Percentiles rank a stretch among this genome's conserved stretches.
Evolutionary conservation across 1,140 invertebrate genomes (phyloP).

Genomic region (Pectinophora gossypiella): DNA sequence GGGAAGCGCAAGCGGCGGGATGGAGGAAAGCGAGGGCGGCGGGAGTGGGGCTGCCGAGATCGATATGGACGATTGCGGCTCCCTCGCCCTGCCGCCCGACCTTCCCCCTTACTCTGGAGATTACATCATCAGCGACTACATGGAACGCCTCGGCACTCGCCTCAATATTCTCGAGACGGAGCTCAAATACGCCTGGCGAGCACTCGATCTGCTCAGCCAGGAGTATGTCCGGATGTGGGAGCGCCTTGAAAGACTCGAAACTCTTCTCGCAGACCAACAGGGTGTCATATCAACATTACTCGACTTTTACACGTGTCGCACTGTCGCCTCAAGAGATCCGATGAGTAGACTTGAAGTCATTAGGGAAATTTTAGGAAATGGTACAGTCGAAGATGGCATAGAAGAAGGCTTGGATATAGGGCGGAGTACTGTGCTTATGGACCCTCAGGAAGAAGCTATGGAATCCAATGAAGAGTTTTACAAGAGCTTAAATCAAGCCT

Average conservation of each 20-base stretch:
- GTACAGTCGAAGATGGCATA: conserved; percentile 77
- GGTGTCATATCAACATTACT: conserved; percentile 92
- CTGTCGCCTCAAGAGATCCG: conserved; percentile 62
- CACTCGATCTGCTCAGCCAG: conserved; percentile 91
- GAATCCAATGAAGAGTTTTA: conserved; percentile 94
- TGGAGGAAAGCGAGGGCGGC: conserved; percentile 71
- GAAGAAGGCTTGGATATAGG: conserved; percentile 78
- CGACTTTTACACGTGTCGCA: conserved; percentile 81
- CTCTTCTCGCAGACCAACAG: conserved; percentile 91
- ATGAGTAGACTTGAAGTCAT: conserved; percentile 76
- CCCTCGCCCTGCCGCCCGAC: conserved; percentile 61
- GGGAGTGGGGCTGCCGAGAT: conserved; percentile 70
- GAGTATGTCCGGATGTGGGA: conserved; percentile 97
- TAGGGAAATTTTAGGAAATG: conserved; percentile 78
- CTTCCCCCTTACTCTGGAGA: conserved; percentile 73
- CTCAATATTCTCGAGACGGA: conserved; percentile 92
- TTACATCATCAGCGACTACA: conserved; percentile 89
- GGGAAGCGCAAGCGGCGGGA: conserved; percentile 63
- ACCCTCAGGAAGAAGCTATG: conserved; percentile 62
- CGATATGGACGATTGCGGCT: conserved; percentile 70
- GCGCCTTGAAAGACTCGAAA: conserved; percentile 92
- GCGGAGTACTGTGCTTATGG: conserved; percentile 48
- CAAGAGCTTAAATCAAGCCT: conserved; percentile 90
- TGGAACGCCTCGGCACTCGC: conserved; percentile 90
- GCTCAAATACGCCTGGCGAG: conserved; percentile 93